Conservation (phyloP, 2,113 vertebrate genomes). For the Boulengeromyrus knoepffleri region DNA sequence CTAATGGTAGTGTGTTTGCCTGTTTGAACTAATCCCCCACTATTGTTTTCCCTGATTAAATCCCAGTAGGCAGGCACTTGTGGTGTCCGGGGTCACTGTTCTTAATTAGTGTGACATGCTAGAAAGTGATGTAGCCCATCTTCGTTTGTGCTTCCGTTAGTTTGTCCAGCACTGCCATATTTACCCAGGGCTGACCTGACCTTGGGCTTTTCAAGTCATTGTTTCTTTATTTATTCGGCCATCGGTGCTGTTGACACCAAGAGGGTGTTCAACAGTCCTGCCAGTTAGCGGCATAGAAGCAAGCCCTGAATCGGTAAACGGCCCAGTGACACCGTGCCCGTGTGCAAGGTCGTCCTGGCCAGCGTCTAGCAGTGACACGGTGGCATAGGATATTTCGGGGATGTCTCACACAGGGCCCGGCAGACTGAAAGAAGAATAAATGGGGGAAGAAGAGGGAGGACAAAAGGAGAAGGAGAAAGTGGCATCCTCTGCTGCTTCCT, state of each 20-base stretch:
- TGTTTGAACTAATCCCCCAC: constrained; percentile 13
- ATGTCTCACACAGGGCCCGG: neutral
- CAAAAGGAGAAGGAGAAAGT: neutral
- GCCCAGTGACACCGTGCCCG: neutral
- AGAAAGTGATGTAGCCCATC: neutral
- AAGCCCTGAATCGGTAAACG: neutral
- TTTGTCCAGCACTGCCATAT: neutral
- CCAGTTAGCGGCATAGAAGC: constrained; percentile 35
- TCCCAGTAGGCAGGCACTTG: constrained; percentile 26
- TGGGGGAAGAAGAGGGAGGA: neutral
- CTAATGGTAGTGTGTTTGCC: constrained; percentile 10
- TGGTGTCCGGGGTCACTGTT: constrained; percentile 14
- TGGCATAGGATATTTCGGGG: neutral
- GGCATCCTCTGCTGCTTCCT: neutral
- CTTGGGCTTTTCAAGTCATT: neutral
- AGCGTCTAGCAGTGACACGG: neutral
- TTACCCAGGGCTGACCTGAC: neutral
- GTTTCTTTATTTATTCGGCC: neutral
- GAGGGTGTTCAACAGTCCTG: constrained; percentile 25
- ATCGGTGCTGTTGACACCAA: neutral
- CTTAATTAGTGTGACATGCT: neutral
- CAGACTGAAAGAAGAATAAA: neutral
- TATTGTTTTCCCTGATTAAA: constrained; percentile 25
- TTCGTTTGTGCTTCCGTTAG: neutral
- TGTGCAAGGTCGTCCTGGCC: neutral